Evolutionary conservation across 2,797 vertebrate species (phyloP).

Genomic region (Malurus leucopterus): DNA sequence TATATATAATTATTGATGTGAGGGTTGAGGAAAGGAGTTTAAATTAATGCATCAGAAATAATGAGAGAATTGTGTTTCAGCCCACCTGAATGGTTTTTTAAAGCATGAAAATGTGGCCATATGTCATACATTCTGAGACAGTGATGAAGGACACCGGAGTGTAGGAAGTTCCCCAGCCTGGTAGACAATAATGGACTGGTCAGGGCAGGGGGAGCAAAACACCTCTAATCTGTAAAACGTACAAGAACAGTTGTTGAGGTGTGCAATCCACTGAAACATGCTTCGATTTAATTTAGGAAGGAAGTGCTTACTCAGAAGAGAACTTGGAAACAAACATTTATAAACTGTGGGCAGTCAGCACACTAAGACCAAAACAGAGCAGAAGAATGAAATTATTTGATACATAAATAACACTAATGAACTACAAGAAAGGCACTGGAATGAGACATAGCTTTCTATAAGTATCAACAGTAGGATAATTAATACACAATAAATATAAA

Average conservation of each 20-base stretch:
- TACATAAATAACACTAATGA: background rate
- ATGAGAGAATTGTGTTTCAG: background rate
- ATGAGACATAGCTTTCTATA: background rate
- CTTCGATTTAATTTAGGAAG: background rate
- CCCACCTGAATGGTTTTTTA: background rate
- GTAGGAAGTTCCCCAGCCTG: background rate
- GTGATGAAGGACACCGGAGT: accelerated
- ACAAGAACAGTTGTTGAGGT: background rate
- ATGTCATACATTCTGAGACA: background rate
- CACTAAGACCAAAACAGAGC: background rate
- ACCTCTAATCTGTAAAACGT: background rate
- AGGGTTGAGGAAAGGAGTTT: background rate
- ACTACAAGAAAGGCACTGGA: background rate
- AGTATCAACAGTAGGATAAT: background rate
- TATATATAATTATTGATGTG: background rate
- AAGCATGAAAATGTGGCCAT: background rate
- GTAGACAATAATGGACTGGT: background rate
- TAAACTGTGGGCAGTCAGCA: background rate
- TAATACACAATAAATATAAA: background rate
- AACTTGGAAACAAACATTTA: background rate
- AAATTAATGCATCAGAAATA: background rate
- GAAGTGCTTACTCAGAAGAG: background rate
- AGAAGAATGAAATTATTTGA: background rate
- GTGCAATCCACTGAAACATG: background rate
- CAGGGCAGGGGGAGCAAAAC: background rate